These are phyloP conservation scores for Typhlomys cinereus DNA, from an alignment of 2,113 vertebrate genomes.

Conservation along the genomic window DNA sequence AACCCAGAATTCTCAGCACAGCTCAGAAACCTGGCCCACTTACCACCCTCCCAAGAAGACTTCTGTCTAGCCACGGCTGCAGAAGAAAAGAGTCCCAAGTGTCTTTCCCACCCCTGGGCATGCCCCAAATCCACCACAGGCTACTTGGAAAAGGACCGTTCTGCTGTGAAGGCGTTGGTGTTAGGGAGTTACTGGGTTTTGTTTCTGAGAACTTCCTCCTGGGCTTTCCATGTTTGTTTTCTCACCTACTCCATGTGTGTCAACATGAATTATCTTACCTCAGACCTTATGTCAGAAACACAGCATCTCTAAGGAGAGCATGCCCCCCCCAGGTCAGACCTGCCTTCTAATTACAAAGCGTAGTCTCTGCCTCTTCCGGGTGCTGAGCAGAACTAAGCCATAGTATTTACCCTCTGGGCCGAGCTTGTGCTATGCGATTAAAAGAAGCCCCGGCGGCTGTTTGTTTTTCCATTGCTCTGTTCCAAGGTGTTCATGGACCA, in stretches of 20 bases:
- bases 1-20: neutral
- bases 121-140: neutral
- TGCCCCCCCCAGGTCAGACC: neutral
- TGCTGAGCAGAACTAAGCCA: conserved; percentile 13
- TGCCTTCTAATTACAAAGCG: conserved; percentile 36
- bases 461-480: conserved; percentile 68
- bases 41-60: neutral
- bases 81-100: neutral
- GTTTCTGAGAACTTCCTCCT: neutral
- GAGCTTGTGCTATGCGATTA: neutral
- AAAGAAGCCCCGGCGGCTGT: neutral
- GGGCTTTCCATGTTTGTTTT: conserved; percentile 46
- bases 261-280: conserved; percentile 45
- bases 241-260: neutral
- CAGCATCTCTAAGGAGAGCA: conserved; percentile 28
- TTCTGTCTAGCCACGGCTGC: neutral
- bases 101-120: neutral
- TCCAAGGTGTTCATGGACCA: neutral
- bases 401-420: neutral
- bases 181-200: neutral
- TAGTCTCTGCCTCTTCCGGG: neutral
- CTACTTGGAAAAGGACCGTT: neutral
- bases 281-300: conserved; percentile 65
- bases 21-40: neutral
- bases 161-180: neutral